phyloP scores from a whole-genome alignment of 1,140 invertebrate genomes.

The Ceratosolen fusciceps region DNA sequence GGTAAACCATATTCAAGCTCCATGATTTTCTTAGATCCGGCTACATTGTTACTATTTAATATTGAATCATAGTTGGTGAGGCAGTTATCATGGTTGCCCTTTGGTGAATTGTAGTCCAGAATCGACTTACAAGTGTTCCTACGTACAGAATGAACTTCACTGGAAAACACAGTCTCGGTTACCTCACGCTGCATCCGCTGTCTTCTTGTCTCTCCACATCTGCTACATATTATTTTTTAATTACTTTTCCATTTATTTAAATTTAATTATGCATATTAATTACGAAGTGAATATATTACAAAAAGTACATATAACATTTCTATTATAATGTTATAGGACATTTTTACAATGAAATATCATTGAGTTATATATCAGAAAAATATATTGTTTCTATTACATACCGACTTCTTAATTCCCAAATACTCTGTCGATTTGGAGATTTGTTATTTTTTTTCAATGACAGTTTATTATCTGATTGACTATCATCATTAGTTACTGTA shows the following conservation, averaged over 20 bases:
- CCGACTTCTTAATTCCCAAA: conserved; percentile 77
- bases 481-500: conserved; percentile 69
- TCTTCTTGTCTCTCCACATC: conserved; percentile 72
- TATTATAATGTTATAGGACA: neutral
- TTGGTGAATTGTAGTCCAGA: conserved; percentile 68
- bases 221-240: conserved; percentile 42
- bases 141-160: conserved; percentile 76
- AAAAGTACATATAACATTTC: no score
- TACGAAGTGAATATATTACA: no score
- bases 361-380: no score
- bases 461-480: conserved; percentile 71
- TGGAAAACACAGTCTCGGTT: conserved; percentile 77
- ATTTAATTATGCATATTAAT: neutral
- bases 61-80: conserved; percentile 69
- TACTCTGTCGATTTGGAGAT: conserved; percentile 74
- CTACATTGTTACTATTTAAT: conserved; percentile 70
- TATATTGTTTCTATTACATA: conserved; percentile 57
- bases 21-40: conserved; percentile 69
- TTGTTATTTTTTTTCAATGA: conserved; percentile 73
- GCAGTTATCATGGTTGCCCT: conserved; percentile 60
- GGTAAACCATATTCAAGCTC: conserved; percentile 69
- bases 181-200: conserved; percentile 73
- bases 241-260: neutral
- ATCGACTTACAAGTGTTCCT: conserved; percentile 69
- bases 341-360: neutral